A percentile compares a stretch with the other conserved stretches of the same genome.
Conservation (phyloP, 2,888 invertebrate species). For the Drosophila yooni region DNA sequence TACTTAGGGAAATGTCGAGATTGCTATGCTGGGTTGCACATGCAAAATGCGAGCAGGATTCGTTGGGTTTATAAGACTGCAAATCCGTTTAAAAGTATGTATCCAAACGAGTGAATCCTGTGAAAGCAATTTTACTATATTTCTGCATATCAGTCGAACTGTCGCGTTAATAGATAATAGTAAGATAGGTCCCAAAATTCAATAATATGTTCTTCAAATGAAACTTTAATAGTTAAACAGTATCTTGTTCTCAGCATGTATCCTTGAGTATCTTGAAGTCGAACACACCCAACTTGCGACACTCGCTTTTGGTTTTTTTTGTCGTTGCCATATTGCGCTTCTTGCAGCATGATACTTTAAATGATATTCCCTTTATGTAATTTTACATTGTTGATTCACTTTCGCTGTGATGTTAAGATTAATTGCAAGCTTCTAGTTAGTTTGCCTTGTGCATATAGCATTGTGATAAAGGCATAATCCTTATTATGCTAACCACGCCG, state of each 20-base stretch:
- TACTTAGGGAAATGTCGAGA: background rate
- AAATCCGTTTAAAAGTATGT: background rate
- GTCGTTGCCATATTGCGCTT: background rate
- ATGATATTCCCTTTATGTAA: constrained; percentile 9
- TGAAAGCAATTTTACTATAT: background rate
- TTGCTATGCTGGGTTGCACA: background rate
- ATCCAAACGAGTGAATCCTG: background rate
- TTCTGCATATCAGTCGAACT: background rate
- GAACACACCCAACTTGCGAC: background rate
- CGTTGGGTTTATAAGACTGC: background rate
- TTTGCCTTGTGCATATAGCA: background rate
- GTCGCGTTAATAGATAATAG: background rate
- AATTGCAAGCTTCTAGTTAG: background rate
- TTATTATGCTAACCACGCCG: background rate
- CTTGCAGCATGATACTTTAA: background rate
- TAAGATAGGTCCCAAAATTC: background rate
- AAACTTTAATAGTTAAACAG: background rate
- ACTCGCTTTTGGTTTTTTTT: too few relatives aligned
- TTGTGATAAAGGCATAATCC: background rate
- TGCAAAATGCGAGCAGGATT: background rate
- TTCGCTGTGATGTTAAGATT: background rate
- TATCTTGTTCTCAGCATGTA: background rate
- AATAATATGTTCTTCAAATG: background rate
- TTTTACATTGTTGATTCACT: constrained; percentile 12
- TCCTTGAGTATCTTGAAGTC: background rate